phyloP scores from a whole-genome alignment of 2,113 vertebrate genomes.

The Alexandromys fortis region DNA sequence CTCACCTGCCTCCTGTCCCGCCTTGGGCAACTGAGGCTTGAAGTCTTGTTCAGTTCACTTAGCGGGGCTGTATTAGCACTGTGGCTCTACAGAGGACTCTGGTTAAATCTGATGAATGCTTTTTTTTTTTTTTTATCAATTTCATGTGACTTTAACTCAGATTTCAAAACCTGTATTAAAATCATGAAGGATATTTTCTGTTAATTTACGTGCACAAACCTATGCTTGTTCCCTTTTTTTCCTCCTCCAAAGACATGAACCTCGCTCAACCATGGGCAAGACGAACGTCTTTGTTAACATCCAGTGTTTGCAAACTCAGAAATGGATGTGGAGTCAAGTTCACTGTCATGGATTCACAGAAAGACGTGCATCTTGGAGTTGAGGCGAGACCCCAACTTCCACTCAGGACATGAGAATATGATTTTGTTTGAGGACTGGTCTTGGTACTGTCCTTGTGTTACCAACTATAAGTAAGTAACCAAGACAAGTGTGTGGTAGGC shows the following conservation, averaged over 20 bases:
- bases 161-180: not conserved
- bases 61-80: not conserved
- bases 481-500: not conserved
- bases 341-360: not conserved
- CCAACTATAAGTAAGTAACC: not conserved
- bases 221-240: not conserved
- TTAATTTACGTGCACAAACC: not conserved
- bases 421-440: not conserved
- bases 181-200: not conserved
- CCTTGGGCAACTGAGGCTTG: not conserved
- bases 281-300: not conserved
- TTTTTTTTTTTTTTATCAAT: not conserved
- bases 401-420: not conserved
- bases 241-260: not conserved
- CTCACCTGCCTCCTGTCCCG: not conserved
- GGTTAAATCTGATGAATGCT: not conserved
- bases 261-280: not conserved
- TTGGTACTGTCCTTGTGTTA: not conserved
- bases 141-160: not conserved
- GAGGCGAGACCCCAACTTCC: not conserved
- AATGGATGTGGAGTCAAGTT: not conserved
- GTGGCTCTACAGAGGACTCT: not conserved
- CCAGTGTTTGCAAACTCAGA: constrained; percentile 10
- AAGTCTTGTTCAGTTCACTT: not conserved
- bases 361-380: not conserved